phyloP scores from a whole-genome alignment of 2,888 invertebrate species.

The Drosophila niveifrons region DNA sequence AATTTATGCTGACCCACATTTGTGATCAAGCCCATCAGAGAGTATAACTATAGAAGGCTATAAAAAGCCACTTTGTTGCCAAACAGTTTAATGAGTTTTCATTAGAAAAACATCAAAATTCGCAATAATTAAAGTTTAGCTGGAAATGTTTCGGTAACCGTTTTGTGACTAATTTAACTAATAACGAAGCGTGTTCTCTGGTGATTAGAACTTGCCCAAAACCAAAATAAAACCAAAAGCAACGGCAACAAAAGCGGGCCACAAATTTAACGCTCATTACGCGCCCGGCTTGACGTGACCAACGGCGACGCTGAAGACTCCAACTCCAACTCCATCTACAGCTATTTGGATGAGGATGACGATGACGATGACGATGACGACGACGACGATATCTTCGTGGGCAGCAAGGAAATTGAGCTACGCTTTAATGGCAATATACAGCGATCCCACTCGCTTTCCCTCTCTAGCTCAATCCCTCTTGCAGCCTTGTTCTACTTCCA shows the following conservation, averaged over 20 bases:
- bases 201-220: conserved; percentile 78
- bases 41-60: conserved; percentile 39
- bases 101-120: conserved; percentile 49
- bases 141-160: conserved; percentile 66
- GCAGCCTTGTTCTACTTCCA: conserved; percentile 2
- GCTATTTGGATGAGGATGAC: conserved; percentile 23
- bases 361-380: conserved; percentile 29
- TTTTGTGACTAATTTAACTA: conserved; percentile 79
- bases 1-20: conserved; percentile 78
- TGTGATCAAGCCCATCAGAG: conserved; percentile 47
- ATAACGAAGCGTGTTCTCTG: conserved; percentile 73
- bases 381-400: conserved; percentile 58
- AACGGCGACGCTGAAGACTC: conserved; percentile 52
- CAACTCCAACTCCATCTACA: conserved; percentile 12
- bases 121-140: conserved; percentile 73
- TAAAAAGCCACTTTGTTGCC: conserved; percentile 39
- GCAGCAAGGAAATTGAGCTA: conserved; percentile 76
- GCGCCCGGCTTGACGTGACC: conserved; percentile 78
- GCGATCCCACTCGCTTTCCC: background rate
- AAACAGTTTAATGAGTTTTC: conserved; percentile 57
- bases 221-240: conserved; percentile 32
- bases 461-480: conserved; percentile 7
- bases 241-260: conserved; percentile 63
- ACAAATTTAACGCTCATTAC: conserved; percentile 79
- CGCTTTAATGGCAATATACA: conserved; percentile 51